Evolutionary conservation across 1,140 invertebrate genomes (phyloP), one percentile per base, ranked within the genome.

Genomic region (Pseudomyrmex gracilis): DNA sequence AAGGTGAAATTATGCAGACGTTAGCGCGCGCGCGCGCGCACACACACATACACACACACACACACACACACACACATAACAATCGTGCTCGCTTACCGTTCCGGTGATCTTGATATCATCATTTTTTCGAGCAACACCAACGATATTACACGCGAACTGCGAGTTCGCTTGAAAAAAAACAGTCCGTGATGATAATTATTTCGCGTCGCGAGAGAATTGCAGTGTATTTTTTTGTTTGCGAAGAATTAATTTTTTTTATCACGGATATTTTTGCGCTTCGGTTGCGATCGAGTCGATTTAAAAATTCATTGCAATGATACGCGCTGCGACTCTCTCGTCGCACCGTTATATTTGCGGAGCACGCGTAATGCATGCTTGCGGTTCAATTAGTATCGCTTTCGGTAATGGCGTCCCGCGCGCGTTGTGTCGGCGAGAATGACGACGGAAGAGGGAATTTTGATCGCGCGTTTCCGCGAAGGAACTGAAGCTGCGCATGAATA

Each of bases 351-450:
- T 74, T 51, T 45, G 45, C 15, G 12, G 24, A 22, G 73, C 17
- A 34, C 22, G 34, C 34, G 4, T 43, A 71, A 73, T 63, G 24
- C 60, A 58, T 8, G 45, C 17, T 15, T 51, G 70, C n/a, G 34
- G 15, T 53, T 73, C 70, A 63, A 82, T 82, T 74, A 74, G 70
- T 74, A 74, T 74, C 70, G 78, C 34, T 74, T 82, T 73, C 47
- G 47, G 45, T 74, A 74, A 82, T 74, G 47, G 47, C 34, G 70
- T 47, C 34, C 34, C 34, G 5, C 34, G 34, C 34, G 34, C 64
- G 0, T 17, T 20, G 45, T 66, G 47, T 43, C 73, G 73, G 13
- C 24, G 73, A n/a, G 13, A 74, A 45, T 45, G 24, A 51, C 20
- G 24, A 64, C 24, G 47, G 24, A 83, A 66, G 57, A 64, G 53